Percentiles rank a stretch among this genome's conserved stretches.
Evolutionary conservation across 2,113 vertebrate species (phyloP).

Genomic region (Psettodes erumei): DNA sequence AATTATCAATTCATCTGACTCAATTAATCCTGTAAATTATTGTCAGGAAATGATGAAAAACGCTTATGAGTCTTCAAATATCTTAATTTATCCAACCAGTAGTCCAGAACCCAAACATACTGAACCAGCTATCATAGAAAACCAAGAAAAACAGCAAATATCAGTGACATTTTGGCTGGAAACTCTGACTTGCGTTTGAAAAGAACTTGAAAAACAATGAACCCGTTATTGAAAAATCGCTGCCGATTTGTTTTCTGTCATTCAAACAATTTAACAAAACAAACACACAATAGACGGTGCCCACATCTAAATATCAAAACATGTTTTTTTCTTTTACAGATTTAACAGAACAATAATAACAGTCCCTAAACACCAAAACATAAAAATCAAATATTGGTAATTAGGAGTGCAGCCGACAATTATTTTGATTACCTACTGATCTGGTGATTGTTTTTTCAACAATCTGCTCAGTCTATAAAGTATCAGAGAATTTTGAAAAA

Average conservation of each 20-base stretch:
- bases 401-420: not conserved
- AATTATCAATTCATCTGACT: too few species aligned
- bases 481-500: not conserved
- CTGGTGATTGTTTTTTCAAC: not conserved
- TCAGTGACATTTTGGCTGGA: not conserved
- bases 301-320: not conserved
- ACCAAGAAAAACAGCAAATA: not conserved
- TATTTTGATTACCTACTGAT: not conserved
- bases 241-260: not conserved
- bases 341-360: not conserved
- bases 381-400: conserved; percentile 4
- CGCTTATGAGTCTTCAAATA: not conserved
- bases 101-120: not conserved
- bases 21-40: not conserved
- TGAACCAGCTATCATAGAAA: not conserved
- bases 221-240: too few species aligned
- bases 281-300: not conserved
- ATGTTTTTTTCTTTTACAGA: not conserved
- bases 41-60: not conserved
- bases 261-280: not conserved
- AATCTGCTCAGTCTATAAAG: not conserved
- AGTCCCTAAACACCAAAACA: not conserved
- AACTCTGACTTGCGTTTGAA: too few species aligned
- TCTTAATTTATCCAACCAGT: not conserved
- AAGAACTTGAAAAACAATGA: too few species aligned